phyloP scores from a whole-genome alignment of 2,888 invertebrate genomes.

The Ischnura elegans region DNA sequence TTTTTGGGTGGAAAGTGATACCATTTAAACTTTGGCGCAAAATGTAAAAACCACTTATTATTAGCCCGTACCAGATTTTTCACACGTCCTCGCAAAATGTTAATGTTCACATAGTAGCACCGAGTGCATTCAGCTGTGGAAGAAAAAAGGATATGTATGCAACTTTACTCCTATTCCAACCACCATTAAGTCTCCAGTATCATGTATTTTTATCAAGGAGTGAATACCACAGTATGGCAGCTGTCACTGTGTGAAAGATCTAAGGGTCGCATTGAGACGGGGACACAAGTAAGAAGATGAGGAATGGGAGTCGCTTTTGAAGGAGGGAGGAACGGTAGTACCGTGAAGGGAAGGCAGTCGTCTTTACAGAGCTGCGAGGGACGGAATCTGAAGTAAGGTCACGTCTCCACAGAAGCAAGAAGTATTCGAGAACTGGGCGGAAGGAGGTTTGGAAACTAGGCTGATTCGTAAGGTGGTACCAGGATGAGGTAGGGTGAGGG shows the following conservation, averaged over 20 bases:
- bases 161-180: too few species aligned
- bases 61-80: too few species aligned
- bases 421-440: neutral
- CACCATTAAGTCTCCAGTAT: too few species aligned
- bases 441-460: neutral
- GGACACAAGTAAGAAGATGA: neutral
- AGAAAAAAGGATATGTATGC: too few species aligned
- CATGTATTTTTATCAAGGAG: too few species aligned
- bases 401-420: slow-evolving; percentile 5
- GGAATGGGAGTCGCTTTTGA: neutral
- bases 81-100: too few species aligned
- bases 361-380: slow-evolving; percentile 34
- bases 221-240: too few species aligned
- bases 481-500: neutral
- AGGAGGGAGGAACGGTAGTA: neutral
- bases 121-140: too few species aligned
- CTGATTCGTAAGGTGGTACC: neutral
- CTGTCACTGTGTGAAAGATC: neutral
- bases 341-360: neutral
- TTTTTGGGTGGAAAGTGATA: too few species aligned
- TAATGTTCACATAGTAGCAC: too few species aligned
- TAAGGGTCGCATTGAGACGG: neutral
- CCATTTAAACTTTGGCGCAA: too few species aligned
- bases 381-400: slow-evolving; percentile 60
- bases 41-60: too few species aligned